A percentile compares a stretch with the other conserved stretches of the same genome.
Evolutionary conservation across 2,888 invertebrate genomes (phyloP).

Genomic region (Brachyptera risi): DNA sequence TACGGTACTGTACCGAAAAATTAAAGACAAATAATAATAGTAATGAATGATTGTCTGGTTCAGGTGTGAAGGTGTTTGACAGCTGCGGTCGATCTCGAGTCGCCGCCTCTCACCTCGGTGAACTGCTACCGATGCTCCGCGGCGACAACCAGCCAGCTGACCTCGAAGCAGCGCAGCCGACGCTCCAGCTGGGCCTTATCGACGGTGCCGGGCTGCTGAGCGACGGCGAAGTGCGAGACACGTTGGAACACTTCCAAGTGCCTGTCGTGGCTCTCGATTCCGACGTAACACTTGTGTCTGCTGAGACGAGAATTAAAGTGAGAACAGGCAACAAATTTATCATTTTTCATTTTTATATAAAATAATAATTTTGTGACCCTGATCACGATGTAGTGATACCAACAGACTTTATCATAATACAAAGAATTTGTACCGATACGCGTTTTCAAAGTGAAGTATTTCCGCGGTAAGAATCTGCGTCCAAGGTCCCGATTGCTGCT

Average conservation of each 20-base stretch:
- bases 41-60: too few species aligned
- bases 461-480: too few species aligned
- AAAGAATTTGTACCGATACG: too few species aligned
- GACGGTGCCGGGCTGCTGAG: slow-evolving; percentile 26
- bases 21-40: too few species aligned
- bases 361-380: too few species aligned
- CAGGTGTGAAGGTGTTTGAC: slow-evolving; percentile 28
- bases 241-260: slow-evolving; percentile 23
- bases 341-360: too few species aligned
- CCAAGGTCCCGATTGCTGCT: too few species aligned
- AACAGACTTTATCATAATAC: too few species aligned
- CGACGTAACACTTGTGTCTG: slow-evolving; percentile 23
- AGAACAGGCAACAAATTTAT: too few species aligned
- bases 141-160: slow-evolving; percentile 17
- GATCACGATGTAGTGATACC: too few species aligned
- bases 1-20: too few species aligned
- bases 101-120: slow-evolving; percentile 26
- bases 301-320: slow-evolving; percentile 33
- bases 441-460: too few species aligned
- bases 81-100: slow-evolving; percentile 26
- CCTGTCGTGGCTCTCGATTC: slow-evolving; percentile 25
- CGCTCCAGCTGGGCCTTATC: slow-evolving; percentile 26
- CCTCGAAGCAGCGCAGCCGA: background rate
- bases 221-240: slow-evolving; percentile 25
- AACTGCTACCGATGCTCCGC: slow-evolving; percentile 26